phyloP scores from a whole-genome alignment of 2,113 vertebrate species.

The Oreochromis spilurus region DNA sequence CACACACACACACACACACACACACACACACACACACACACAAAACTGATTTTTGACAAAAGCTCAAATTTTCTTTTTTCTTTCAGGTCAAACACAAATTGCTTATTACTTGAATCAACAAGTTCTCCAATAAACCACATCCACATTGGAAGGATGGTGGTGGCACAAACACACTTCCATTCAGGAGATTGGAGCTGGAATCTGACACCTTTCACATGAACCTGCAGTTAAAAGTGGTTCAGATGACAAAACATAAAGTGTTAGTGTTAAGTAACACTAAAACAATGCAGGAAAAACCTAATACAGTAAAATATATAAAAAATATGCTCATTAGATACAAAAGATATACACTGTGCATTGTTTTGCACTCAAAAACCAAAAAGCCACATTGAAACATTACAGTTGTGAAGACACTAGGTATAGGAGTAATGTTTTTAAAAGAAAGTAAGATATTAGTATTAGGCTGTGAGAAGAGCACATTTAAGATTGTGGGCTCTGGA shows the following conservation, averaged over 20 bases:
- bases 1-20: not conserved
- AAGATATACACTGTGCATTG: not conserved
- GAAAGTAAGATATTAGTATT: too few species aligned
- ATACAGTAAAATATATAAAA: not conserved
- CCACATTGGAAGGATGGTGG: not conserved
- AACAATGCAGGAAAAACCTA: not conserved
- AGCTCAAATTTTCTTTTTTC: not conserved
- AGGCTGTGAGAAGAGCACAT: not conserved
- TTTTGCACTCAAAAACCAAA: too few species aligned
- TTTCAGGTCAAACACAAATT: not conserved
- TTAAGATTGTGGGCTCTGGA: not conserved
- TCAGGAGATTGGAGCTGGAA: not conserved
- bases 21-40: not conserved
- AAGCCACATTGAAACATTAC: too few species aligned
- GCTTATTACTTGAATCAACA: not conserved
- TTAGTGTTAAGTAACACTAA: not conserved
- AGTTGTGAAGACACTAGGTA: too few species aligned
- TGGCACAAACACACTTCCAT: not conserved
- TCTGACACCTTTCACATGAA: not conserved
- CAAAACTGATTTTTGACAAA: not conserved
- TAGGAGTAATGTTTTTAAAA: too few species aligned
- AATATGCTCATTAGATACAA: not conserved
- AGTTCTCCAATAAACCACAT: not conserved
- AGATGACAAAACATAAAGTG: not conserved
- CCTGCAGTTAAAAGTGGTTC: not conserved